Evolutionary conservation across 2,113 vertebrate species (phyloP).

Genomic region (Nesospiza acunhae): DNA sequence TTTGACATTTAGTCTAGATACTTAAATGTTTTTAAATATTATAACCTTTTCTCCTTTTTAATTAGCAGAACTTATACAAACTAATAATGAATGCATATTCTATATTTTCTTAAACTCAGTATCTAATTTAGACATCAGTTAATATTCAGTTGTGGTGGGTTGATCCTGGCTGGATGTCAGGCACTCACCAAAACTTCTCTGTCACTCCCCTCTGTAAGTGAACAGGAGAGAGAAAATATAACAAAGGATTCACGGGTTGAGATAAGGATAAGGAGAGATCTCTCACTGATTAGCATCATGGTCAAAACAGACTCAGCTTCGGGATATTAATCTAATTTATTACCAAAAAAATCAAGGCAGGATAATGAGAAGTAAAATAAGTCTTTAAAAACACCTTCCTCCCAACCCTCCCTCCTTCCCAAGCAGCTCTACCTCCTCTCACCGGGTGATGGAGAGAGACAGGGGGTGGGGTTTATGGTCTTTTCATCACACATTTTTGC

Average conservation of each 20-base stretch:
- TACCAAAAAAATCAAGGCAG: not conserved
- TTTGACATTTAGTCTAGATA: not conserved
- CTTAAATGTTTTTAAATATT: not conserved
- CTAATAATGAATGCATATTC: not conserved
- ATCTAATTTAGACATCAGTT: not conserved
- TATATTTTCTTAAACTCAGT: not conserved
- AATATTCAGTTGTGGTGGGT: not conserved
- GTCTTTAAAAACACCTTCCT: not conserved
- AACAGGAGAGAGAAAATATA: not conserved
- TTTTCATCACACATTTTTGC: not conserved
- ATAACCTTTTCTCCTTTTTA: not conserved
- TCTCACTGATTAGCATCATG: not conserved
- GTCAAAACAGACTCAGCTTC: not conserved
- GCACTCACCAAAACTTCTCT: not conserved
- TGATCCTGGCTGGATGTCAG: not conserved
- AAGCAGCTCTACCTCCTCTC: not conserved
- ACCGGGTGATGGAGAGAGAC: too few relatives aligned
- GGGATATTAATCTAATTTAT: not conserved
- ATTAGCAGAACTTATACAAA: not conserved
- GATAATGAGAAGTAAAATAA: not conserved
- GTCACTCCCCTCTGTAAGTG: not conserved
- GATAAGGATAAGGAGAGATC: not conserved
- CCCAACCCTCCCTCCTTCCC: not conserved
- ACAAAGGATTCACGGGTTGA: accelerated
- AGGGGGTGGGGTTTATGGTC: too few relatives aligned